phyloP scores from a whole-genome alignment of 1,140 invertebrate genomes.

The Cylas formicarius region DNA sequence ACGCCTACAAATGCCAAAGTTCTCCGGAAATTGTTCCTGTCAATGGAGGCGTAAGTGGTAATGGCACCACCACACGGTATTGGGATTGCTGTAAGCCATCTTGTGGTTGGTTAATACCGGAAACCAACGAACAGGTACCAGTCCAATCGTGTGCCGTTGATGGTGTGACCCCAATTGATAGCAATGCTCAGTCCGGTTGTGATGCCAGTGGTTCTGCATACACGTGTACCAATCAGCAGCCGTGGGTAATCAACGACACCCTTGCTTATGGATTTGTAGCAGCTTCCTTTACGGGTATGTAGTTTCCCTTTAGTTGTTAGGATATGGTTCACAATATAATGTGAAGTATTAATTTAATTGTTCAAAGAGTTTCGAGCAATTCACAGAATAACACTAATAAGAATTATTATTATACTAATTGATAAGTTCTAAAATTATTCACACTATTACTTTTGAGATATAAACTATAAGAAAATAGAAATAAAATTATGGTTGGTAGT shows the following conservation, averaged over 20 bases:
- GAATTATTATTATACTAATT: too few relatives aligned
- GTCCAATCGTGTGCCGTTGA: conserved; percentile 14
- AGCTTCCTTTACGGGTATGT: conserved; percentile 18
- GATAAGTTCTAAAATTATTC: too few relatives aligned
- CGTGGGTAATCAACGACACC: conserved; percentile 8
- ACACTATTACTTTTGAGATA: too few relatives aligned
- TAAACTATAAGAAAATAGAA: too few relatives aligned
- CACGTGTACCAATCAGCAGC: conserved; percentile 17
- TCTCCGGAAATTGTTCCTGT: too few relatives aligned
- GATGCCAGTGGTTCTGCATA: conserved; percentile 11
- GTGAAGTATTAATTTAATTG: too few relatives aligned
- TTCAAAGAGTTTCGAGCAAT: too few relatives aligned
- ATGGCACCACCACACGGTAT: conserved; percentile 4
- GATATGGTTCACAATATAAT: too few relatives aligned
- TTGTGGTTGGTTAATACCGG: conserved; percentile 3
- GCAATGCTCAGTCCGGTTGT: conserved; percentile 14
- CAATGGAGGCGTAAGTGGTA: conserved; percentile 9
- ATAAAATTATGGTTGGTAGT: too few relatives aligned
- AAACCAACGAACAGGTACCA: background rate
- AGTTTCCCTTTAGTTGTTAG: too few relatives aligned
- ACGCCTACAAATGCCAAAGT: too few relatives aligned
- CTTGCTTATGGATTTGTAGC: conserved; percentile 17
- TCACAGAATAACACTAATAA: too few relatives aligned
- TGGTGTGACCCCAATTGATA: conserved; percentile 14
- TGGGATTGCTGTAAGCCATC: conserved; percentile 14